Base-by-base conservation (phyloP, 2,888 invertebrate species). In the Netelia melanura region DNA sequence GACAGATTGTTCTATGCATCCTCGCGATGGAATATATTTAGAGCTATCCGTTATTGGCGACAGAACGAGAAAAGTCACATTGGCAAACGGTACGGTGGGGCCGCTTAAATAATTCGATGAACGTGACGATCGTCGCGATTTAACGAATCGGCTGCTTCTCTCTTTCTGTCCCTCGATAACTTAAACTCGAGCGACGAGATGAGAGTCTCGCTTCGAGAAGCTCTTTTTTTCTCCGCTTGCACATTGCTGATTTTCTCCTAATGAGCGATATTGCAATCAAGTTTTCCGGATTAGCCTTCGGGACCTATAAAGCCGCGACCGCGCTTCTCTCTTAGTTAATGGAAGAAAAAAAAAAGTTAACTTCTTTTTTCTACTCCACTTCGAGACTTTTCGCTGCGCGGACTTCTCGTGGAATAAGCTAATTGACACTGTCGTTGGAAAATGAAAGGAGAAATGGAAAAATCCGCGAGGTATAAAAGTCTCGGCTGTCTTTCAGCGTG, bases 61-160 rank as follows among this genome's bases (percentile, higher is more conserved):
- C 38, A 17, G 70, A 67, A 72, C 62, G 56, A 68, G 44, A 38
- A 54, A 61, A 11, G 58, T 23, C 21, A 67, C 72, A 74, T 38
- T 6, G 65, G 56, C 17, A 71, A 30, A 62, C 21, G 17, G 56
- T 43, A 65, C 65, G 25, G 75, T 52, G 48, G 38, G 44, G 61
- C 74, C 1, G 70, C 82, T 76, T 56, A 82, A 77, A 77, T 85
- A 85, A 85, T 85, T 85, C 85, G 76, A 83, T 85, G 64, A 85
- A 85, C 80, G 65, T 43, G 75, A 75, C 72, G 81, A 30, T 83
- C 64, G 70, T 79, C 43, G 78, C 58, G 82, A 79, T 71, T 79
- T 54, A 71, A 79, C 75, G 72, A 79, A 76, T 75, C 44, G 43
- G 25, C 30, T 48, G 25, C 30, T 48, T 72, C 38, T 68, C 21